Evolutionary conservation across 2,888 invertebrate genomes (phyloP), one percentile per base, ranked within the genome.

Genomic region (Chelonus formosanus): DNA sequence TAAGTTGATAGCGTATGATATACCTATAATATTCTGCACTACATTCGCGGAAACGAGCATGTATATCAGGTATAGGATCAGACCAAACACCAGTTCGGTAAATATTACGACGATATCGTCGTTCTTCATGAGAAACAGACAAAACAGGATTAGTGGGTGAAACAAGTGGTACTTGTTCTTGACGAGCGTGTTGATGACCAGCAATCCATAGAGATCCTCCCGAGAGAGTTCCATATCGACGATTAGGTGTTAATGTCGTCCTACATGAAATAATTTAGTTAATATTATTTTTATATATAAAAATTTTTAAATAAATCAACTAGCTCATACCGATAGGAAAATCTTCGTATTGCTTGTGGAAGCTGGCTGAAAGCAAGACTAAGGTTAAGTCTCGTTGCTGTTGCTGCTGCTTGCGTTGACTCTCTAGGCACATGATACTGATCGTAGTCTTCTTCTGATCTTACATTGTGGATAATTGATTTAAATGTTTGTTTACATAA

Each of bases 401-500:
- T 80, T 35, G 78, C 74, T 57, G 78, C 76, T 73, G 84, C 84
- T 8, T 85, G 56, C n/a, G 70, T 74, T 67, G 78, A 71, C 59
- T 79, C 79, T 36, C 76, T 72, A n/a, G 79, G 80, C 57, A 87
- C 80, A 71, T 86, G 84, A 80, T 96, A 94, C 79, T 95, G 92
- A 76, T 97, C 96, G 84, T 94, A 97, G 76, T 95, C 94, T 71
- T 91, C 89, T 80, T 92, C 91, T 0, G 95, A 93, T 73, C 92
- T 90, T 3, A 97, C 93, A 88, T 95, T 96, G 85, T 97, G 95
- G 69, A 97, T 94, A 66, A 97, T 97, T 5, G 93, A 92, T 75
- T 91, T 92, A 83, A 97, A 97, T 3, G 90, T 88, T 81, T 95
- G 94, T 81, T 98, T 97, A 84, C 98, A 98, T 0, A 98, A 86